Conservation (phyloP, 2,797 vertebrate species). For the Pangasius krempfi region DNA sequence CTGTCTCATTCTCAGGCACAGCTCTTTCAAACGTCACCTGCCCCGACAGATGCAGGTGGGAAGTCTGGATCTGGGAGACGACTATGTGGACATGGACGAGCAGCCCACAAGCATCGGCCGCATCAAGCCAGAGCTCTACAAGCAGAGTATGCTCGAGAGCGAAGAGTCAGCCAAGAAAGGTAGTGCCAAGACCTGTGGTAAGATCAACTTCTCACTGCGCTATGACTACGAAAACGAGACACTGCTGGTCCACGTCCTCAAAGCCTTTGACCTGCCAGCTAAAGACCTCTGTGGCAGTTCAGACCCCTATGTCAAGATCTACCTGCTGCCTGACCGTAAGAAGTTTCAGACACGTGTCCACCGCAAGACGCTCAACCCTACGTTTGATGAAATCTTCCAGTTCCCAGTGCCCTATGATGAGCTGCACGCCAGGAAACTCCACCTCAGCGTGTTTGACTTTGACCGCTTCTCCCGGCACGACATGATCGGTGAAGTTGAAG, state of each 20-base stretch:
- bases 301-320: slow-evolving; percentile 97
- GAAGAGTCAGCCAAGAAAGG: slow-evolving; percentile 86
- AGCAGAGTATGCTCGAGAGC: slow-evolving; percentile 85
- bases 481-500: slow-evolving; percentile 96
- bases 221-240: slow-evolving; percentile 94
- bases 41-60: slow-evolving; percentile 94
- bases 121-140: slow-evolving; percentile 96
- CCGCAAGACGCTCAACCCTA: slow-evolving; percentile 96
- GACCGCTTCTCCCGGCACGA: slow-evolving; percentile 96
- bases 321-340: slow-evolving; percentile 96
- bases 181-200: slow-evolving; percentile 87
- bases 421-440: slow-evolving; percentile 87
- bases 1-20: slow-evolving; percentile 79
- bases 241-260: slow-evolving; percentile 88
- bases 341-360: slow-evolving; percentile 98
- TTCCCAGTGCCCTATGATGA: slow-evolving; percentile 95
- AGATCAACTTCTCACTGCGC: slow-evolving; percentile 94
- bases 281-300: slow-evolving; percentile 98
- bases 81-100: slow-evolving; percentile 81
- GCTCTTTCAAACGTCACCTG: slow-evolving; percentile 95
- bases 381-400: slow-evolving; percentile 92
- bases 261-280: slow-evolving; percentile 92
- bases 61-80: slow-evolving; percentile 89
- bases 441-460: slow-evolving; percentile 97
- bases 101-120: slow-evolving; percentile 93